Conservation (phyloP, 2,888 invertebrate genomes). For the Portevinia maculata region DNA sequence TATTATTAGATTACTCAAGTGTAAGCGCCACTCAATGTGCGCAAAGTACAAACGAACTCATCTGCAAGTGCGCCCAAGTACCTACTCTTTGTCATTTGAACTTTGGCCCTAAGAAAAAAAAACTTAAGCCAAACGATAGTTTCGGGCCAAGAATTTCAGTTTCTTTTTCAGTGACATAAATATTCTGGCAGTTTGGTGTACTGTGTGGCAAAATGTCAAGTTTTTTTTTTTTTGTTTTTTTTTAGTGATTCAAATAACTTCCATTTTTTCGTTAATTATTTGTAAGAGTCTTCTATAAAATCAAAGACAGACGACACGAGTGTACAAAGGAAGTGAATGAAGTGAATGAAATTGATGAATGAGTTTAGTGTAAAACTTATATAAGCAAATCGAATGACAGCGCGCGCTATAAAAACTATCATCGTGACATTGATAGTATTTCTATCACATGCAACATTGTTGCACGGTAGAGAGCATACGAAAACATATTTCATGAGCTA, state of each 20-base stretch:
- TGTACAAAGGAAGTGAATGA: constrained; percentile 61
- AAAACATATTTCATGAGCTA: constrained; percentile 44
- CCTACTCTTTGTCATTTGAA: constrained; percentile 59
- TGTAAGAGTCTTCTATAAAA: constrained; percentile 35
- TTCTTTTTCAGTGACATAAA: constrained; percentile 47
- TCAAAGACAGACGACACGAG: constrained; percentile 31
- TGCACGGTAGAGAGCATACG: constrained; percentile 55
- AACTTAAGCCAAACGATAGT: constrained; percentile 8
- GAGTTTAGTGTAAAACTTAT: constrained; percentile 57
- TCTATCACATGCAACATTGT: constrained; percentile 55
- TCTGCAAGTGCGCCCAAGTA: constrained; percentile 51
- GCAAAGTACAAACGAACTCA: constrained; percentile 28
- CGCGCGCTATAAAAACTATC: constrained; percentile 39
- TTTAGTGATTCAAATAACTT: constrained; percentile 44
- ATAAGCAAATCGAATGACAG: constrained; percentile 54
- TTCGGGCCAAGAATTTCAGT: constrained; percentile 61
- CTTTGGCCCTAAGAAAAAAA: constrained; percentile 38
- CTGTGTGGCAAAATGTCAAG: constrained; percentile 64
- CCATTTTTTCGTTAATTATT: constrained; percentile 29
- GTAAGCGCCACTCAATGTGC: constrained; percentile 59
- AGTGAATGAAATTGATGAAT: constrained; percentile 68
- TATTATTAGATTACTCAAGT: constrained; percentile 63
- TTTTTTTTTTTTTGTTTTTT: constrained; percentile 17
- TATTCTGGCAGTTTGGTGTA: constrained; percentile 38
- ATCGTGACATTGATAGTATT: constrained; percentile 50